Base-by-base conservation (phyloP, 2,797 vertebrate species). In the Telmatherina bonti region DNA sequence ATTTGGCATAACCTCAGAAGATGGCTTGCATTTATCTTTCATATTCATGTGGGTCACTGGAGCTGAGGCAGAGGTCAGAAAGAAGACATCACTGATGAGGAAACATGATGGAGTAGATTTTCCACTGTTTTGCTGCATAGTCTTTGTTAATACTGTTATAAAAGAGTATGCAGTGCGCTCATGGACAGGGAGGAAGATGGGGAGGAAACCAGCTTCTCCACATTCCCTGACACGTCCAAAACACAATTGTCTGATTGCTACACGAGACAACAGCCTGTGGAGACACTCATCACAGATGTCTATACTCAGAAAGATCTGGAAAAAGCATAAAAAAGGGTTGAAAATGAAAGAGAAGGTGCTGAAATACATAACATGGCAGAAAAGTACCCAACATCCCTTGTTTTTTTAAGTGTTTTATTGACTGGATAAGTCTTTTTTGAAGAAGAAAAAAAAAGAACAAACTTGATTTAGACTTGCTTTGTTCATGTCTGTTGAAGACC, bases 81-180 rank as follows among this genome's bases (percentile, higher is more conserved):
- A 89, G 81, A 84, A 88, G 85, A 86, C 80, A 79, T 83, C 6
- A 52, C 81, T 91, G 87, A 92, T 89, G 91, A 93, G 84, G 88
- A 91, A 90, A 91, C 89, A 91, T 80, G 89, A 85, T 89, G 84
- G 73, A 84, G 69, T 88, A 82, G 81, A 89, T 92, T 89, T 92
- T 93, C 87, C 91, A 84, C 82, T 78, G 82, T 83, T 84, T 81
- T 78, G 79, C 86, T 60, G 70, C 58, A 9, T 58, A 61, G 73
- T 73, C 75, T 90, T 86, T 92, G 88, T 81, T 91, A 85, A 86
- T 89, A 84, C 88, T 83, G 88, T 93, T 89, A 87, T 76, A 75
- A 85, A 82, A 80, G 80, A 86, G 80, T 68, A 82, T 81, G 79
- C 83, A 67, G 85, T 49, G 24, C 5, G 72, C 85, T 88, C 64